Percentiles rank a stretch among this genome's conserved stretches.
phyloP scores from a whole-genome alignment of 2,113 vertebrate species.

The Cynoglossus semilaevis region DNA sequence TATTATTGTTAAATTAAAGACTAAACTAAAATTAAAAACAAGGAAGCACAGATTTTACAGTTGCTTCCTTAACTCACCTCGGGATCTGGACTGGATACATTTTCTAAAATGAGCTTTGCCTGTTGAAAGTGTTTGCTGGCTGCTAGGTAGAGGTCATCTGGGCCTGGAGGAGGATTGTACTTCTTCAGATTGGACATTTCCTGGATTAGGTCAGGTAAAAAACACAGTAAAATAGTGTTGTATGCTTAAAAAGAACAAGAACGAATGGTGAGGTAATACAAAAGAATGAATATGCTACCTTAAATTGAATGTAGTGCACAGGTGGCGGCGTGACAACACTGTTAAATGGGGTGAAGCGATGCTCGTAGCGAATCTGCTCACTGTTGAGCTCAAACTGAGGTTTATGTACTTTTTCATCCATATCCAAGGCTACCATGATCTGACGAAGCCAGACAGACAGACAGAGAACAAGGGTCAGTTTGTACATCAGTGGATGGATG shows the following conservation, averaged over 20 bases:
- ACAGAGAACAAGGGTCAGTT: background rate
- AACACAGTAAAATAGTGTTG: background rate
- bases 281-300: constrained; percentile 73
- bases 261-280: background rate
- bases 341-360: constrained; percentile 97
- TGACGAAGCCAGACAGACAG: constrained; percentile 52
- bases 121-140: constrained; percentile 99
- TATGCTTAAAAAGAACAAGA: background rate
- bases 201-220: constrained; percentile 60
- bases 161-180: constrained; percentile 93
- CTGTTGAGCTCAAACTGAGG: constrained; percentile 98
- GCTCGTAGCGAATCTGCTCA: constrained; percentile 97
- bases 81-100: constrained; percentile 88
- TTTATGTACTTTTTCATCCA: constrained; percentile 97
- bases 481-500: background rate
- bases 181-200: constrained; percentile 99
- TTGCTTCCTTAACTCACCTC: constrained; percentile 78
- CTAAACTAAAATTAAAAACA: background rate
- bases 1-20: background rate
- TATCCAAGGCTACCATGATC: constrained; percentile 98
- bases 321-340: constrained; percentile 97
- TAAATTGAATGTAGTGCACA: constrained; percentile 97
- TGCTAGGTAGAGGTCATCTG: constrained; percentile 94
- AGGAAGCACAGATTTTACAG: background rate
- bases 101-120: constrained; percentile 97